Conservation (phyloP, 2,888 invertebrate species). For the Phorcus lineatus region DNA sequence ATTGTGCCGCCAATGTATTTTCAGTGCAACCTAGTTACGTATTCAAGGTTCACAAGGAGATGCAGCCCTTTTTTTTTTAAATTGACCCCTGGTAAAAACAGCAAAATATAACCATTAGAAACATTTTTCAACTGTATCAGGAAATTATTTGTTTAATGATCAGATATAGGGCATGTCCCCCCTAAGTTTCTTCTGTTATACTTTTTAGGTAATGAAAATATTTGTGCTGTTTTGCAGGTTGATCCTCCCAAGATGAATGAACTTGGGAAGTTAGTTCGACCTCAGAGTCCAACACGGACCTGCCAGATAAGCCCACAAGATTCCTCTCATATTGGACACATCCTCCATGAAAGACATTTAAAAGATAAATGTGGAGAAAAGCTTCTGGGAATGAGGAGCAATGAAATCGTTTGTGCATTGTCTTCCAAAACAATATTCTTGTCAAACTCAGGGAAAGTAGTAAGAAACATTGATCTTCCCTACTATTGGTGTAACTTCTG, state of each 20-base stretch:
- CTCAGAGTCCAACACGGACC: slow-evolving; percentile 53
- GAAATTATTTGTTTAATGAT: too few species aligned
- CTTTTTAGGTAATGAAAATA: too few species aligned
- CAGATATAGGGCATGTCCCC: too few species aligned
- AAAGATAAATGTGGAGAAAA: slow-evolving; percentile 33
- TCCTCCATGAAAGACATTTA: slow-evolving; percentile 43
- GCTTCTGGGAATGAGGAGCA: slow-evolving; percentile 31
- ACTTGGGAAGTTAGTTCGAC: slow-evolving; percentile 41
- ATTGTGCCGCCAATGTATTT: too few species aligned
- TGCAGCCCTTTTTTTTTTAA: too few species aligned
- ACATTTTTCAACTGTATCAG: too few species aligned
- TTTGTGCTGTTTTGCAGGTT: too few species aligned
- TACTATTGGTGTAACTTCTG: slow-evolving; percentile 64
- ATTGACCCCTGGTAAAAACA: too few species aligned
- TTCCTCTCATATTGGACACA: slow-evolving; percentile 43
- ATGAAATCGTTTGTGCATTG: slow-evolving; percentile 55
- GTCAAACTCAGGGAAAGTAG: slow-evolving; percentile 39
- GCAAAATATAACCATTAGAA: too few species aligned
- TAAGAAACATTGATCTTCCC: slow-evolving; percentile 47
- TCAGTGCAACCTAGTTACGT: too few species aligned
- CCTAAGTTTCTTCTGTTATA: too few species aligned
- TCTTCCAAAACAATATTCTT: slow-evolving; percentile 46
- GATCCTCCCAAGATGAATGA: background rate
- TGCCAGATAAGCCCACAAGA: slow-evolving; percentile 47
- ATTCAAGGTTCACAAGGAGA: too few species aligned